phyloP scores from a whole-genome alignment of 1,140 invertebrate species.

The Arctopsyche grandis region DNA sequence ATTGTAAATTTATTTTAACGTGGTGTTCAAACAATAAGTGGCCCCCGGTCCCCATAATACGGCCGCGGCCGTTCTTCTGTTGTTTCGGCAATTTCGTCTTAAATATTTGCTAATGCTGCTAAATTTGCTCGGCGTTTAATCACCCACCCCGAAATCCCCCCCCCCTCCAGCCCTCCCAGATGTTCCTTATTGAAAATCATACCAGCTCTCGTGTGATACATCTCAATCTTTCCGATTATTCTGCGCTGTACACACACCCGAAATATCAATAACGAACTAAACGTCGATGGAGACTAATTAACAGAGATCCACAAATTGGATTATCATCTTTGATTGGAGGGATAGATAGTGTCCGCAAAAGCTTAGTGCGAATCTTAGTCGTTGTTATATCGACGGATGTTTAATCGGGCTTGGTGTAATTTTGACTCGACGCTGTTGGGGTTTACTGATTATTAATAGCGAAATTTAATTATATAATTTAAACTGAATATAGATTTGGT shows the following conservation, averaged over 20 bases:
- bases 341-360: not conserved
- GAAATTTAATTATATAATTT: no score
- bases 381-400: not conserved
- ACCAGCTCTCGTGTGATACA: not conserved
- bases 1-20: constrained; percentile 25
- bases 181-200: not conserved
- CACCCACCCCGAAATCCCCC: not conserved
- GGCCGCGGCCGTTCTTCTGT: constrained; percentile 4
- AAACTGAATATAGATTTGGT: no score
- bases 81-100: constrained; percentile 18
- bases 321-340: not conserved
- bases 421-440: not conserved
- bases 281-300: not conserved
- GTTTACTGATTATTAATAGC: not conserved
- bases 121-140: constrained; percentile 17
- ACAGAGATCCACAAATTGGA: not conserved
- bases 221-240: no score
- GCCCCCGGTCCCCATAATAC: not conserved
- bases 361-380: not conserved
- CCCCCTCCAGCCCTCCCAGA: no score
- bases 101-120: constrained; percentile 20
- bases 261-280: no score
- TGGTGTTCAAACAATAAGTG: constrained; percentile 16
- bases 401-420: not conserved
- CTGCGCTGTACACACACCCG: no score